These are phyloP conservation scores for Speoplatyrhinus poulsoni DNA, from an alignment of 2,113 vertebrate species.

Conservation along the genomic window DNA sequence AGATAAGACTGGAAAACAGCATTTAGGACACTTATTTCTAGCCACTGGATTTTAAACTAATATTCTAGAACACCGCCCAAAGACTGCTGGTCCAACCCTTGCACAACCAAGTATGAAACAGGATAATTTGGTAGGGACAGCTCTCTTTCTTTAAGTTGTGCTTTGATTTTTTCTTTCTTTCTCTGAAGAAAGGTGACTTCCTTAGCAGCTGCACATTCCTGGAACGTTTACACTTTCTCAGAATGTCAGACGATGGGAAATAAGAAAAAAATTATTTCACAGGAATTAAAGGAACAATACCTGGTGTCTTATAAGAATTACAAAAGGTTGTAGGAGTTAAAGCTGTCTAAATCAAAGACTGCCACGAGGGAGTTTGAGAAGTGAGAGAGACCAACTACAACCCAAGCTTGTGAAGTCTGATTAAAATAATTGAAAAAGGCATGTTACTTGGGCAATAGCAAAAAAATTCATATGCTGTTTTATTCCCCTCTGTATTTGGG, in stretches of 20 bases:
- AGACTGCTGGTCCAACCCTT: too few relatives aligned
- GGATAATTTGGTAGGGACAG: too few relatives aligned
- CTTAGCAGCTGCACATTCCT: too few relatives aligned
- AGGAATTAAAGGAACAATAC: constrained; percentile 31
- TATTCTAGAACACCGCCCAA: too few relatives aligned
- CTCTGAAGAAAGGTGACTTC: too few relatives aligned
- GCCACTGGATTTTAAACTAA: too few relatives aligned
- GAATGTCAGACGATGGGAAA: constrained; percentile 29
- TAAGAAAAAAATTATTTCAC: constrained; percentile 38
- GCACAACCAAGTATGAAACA: too few relatives aligned
- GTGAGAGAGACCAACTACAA: constrained; percentile 35
- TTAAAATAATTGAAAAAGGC: constrained; percentile 42
- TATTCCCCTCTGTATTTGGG: constrained; percentile 2
- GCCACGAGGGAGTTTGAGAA: constrained; percentile 10
- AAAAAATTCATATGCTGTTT: constrained; percentile 34
- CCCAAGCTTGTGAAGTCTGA: constrained; percentile 26
- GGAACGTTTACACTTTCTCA: background rate
- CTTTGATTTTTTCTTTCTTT: too few relatives aligned
- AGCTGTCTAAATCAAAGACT: constrained; percentile 14
- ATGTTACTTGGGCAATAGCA: constrained; percentile 16
- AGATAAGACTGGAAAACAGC: too few relatives aligned
- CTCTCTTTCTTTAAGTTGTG: too few relatives aligned
- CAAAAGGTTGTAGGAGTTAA: constrained; percentile 20
- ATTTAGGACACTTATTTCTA: too few relatives aligned
- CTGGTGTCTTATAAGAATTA: constrained; percentile 14